phyloP scores from a whole-genome alignment of 2,888 invertebrate species.

The Drosophila quasianomalipes region DNA sequence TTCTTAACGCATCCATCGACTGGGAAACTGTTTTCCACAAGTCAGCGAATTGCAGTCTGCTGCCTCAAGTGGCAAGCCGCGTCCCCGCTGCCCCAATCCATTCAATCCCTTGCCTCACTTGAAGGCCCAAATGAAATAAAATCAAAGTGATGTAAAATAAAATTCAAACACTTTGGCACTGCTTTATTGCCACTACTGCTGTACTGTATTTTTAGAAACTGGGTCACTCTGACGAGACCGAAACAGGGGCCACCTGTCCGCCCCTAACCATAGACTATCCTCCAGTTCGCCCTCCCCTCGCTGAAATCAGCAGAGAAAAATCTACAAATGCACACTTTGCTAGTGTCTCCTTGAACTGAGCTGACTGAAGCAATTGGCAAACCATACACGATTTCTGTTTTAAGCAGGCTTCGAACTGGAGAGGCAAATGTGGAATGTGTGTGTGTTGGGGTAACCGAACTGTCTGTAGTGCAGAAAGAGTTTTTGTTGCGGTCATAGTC shows the following conservation, averaged over 20 bases:
- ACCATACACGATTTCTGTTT: constrained; percentile 58
- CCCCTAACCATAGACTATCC: neutral
- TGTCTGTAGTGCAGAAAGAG: constrained; percentile 33
- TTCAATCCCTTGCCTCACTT: constrained; percentile 24
- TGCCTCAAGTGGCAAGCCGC: constrained; percentile 27
- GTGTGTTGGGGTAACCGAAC: neutral
- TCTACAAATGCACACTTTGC: constrained; percentile 67
- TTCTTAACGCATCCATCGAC: constrained; percentile 33
- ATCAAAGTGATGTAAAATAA: constrained; percentile 77
- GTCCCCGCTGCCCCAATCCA: neutral
- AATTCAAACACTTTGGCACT: constrained; percentile 70
- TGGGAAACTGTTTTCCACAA: constrained; percentile 22
- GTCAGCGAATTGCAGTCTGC: constrained; percentile 19
- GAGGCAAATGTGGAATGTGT: constrained; percentile 15
- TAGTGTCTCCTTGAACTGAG: constrained; percentile 63
- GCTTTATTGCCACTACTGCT: constrained; percentile 52
- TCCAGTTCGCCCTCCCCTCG: neutral
- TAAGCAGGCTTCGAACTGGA: constrained; percentile 52
- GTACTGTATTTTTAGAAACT: constrained; percentile 75
- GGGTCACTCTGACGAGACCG: constrained; percentile 56
- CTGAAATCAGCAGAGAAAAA: constrained; percentile 54
- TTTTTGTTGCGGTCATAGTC: constrained; percentile 22
- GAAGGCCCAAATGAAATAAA: constrained; percentile 64
- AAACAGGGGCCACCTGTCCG: constrained; percentile 55
- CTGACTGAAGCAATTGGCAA: constrained; percentile 49